Percentiles rank a stretch among this genome's conserved stretches.
Evolutionary conservation across 2,888 invertebrate genomes (phyloP).

Genomic region (Neoitamus cyanurus): DNA sequence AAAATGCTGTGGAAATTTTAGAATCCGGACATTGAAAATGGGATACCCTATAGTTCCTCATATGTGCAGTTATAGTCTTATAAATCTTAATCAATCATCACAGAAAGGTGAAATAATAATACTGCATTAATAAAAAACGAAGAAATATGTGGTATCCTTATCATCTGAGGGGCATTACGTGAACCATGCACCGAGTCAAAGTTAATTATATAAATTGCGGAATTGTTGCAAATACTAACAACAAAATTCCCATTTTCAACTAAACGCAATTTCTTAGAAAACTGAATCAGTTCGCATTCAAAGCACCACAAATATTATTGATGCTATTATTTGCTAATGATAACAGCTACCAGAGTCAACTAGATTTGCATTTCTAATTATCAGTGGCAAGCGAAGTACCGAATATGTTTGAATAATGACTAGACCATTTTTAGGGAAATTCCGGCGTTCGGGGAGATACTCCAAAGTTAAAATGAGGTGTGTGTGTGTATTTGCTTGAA

Average conservation of each 20-base stretch:
- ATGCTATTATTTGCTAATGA: background rate
- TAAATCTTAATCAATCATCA: too few relatives aligned
- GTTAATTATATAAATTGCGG: background rate
- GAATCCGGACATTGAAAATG: too few relatives aligned
- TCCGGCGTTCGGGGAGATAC: background rate
- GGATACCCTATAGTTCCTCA: too few relatives aligned
- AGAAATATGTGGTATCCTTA: too few relatives aligned
- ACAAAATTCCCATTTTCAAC: background rate
- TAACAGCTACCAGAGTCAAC: background rate
- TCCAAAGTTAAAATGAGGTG: background rate
- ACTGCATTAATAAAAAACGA: too few relatives aligned
- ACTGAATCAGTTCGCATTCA: background rate
- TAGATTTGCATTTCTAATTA: background rate
- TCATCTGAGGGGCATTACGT: too few relatives aligned
- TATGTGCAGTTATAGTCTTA: too few relatives aligned
- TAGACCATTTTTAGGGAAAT: background rate
- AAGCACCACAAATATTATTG: background rate
- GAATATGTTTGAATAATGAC: background rate
- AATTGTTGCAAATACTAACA: background rate
- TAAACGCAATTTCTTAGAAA: background rate
- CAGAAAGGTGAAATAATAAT: too few relatives aligned
- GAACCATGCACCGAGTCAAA: background rate
- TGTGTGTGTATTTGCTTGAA: background rate
- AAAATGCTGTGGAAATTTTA: too few relatives aligned
- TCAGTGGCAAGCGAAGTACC: background rate